Evolutionary conservation across 2,888 invertebrate species (phyloP), one percentile per base, ranked within the genome.

Genomic region (Netelia virgata): DNA sequence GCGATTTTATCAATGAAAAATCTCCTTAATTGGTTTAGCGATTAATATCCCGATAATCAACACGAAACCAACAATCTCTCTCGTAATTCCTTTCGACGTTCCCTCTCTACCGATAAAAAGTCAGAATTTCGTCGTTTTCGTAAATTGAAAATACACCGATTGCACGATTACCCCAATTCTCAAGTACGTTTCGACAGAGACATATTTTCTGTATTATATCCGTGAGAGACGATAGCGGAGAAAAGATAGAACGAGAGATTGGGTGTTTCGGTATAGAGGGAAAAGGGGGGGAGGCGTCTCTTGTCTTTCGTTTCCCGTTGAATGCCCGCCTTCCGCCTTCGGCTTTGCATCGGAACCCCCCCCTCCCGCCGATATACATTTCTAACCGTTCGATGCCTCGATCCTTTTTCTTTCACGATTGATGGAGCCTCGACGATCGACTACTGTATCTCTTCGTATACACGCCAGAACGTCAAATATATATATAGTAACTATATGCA

Each of bases 271-370:
- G 28, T 9, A 11, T n/a, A n/a, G 47, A 43, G 41, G 66, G 20
- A 28, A 43, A n/a, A 55, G 8, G 18, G 57, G 59, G 28, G 53
- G 18, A n/a, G 76, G 28, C 59, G 68, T 68, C 77, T 77, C 69
- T 77, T 77, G 77, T 77, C 69, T 77, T 61, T 50, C 41, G 69
- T 69, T 77, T 77, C 50, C 69, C 61, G 69, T 63, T 69, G 50
- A 61, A 77, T 77, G 77, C 69, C 50, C 77, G 47, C 36, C 18
- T 43, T 18, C 69, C 47, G 47, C 47, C 14, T 14, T 47, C 10
- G 11, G 47, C 36, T 69, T 69, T 61, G 16, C 57, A 59, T 23
- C 59, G 36, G 61, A 77, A 77, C 59, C 14, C 14, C 47, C 14
- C 11, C 14, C 14, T 11, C 10, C 47, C 28, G 5, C 43, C 18